phyloP scores from a whole-genome alignment of 2,888 invertebrate genomes.

The Drosophila mercatorum region DNA sequence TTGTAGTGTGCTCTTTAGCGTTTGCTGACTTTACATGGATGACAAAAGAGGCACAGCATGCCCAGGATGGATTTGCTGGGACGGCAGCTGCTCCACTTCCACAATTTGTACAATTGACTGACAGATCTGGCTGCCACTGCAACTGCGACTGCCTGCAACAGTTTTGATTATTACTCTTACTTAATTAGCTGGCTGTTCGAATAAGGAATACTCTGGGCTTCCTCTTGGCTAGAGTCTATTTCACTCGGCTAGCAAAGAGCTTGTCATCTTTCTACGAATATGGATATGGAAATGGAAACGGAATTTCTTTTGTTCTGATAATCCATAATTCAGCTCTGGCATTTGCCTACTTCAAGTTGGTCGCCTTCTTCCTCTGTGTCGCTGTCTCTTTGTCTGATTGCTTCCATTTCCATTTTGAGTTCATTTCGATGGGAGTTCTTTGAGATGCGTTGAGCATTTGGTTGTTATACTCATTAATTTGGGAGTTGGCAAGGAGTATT shows the following conservation, averaged over 20 bases:
- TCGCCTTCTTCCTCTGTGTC: conserved; percentile 21
- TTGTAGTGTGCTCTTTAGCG: conserved; percentile 70
- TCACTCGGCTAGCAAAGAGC: conserved; percentile 59
- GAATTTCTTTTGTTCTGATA: conserved; percentile 49
- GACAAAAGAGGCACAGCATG: conserved; percentile 29
- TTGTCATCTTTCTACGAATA: conserved; percentile 60
- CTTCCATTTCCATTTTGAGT: conserved; percentile 53
- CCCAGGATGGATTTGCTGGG: conserved; percentile 13
- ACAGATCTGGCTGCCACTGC: conserved; percentile 5
- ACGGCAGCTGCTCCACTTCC: conserved; percentile 60
- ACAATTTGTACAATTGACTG: conserved; percentile 41
- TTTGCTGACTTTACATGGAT: conserved; percentile 70
- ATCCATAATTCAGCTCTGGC: conserved; percentile 20
- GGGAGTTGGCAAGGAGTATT: neutral
- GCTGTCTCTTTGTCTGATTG: conserved; percentile 31
- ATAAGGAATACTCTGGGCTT: conserved; percentile 17
- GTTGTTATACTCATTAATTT: conserved; percentile 6
- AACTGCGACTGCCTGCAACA: neutral
- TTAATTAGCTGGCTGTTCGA: conserved; percentile 44
- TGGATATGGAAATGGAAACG: conserved; percentile 32
- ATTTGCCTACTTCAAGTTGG: conserved; percentile 63
- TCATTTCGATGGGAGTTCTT: conserved; percentile 62
- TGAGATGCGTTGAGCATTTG: conserved; percentile 45
- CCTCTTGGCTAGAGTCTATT: conserved; percentile 13
- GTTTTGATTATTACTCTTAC: conserved; percentile 45